These are phyloP conservation scores for Auanema sp. DNA, from an alignment of 2,888 invertebrate genomes.

Conservation along the genomic window DNA sequence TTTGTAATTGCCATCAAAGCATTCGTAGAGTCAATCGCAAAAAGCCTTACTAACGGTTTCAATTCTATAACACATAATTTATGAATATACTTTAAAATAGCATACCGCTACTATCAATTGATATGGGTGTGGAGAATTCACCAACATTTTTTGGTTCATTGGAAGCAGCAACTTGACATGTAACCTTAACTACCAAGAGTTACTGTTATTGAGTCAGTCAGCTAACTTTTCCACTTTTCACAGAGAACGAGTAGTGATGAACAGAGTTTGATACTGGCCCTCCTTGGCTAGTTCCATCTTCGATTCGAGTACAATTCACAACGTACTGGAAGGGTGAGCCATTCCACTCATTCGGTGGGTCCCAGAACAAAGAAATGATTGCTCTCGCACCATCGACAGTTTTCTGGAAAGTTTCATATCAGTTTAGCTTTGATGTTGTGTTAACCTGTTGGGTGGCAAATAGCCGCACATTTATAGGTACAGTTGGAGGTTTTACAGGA, in stretches of 20 bases:
- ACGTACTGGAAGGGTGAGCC: slow-evolving; percentile 55
- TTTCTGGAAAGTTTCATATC: slow-evolving; percentile 35
- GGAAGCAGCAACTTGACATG: slow-evolving; percentile 58
- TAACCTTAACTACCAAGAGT: slow-evolving; percentile 16
- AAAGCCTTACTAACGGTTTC: slow-evolving; percentile 57
- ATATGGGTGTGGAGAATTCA: slow-evolving; percentile 42
- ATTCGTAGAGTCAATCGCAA: slow-evolving; percentile 60
- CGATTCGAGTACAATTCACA: slow-evolving; percentile 57
- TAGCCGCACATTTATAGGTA: slow-evolving; percentile 50
- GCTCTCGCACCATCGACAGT: slow-evolving; percentile 62
- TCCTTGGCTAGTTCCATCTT: slow-evolving; percentile 38
- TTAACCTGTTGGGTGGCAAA: slow-evolving; percentile 61
- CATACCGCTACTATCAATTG: slow-evolving; percentile 60
- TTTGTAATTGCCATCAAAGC: slow-evolving; percentile 56
- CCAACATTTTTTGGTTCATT: slow-evolving; percentile 61
- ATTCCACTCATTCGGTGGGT: slow-evolving; percentile 59
- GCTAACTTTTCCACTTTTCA: slow-evolving; percentile 60
- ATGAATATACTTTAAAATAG: neutral
- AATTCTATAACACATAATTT: slow-evolving; percentile 38
- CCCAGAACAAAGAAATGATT: slow-evolving; percentile 62
- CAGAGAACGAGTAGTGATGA: slow-evolving; percentile 55
- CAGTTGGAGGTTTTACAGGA: slow-evolving; percentile 60
- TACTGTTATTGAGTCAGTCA: neutral
- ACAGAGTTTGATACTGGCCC: slow-evolving; percentile 46
- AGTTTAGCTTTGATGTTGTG: neutral